phyloP scores from a whole-genome alignment of 2,888 invertebrate genomes.

The Mythimna loreyi region DNA sequence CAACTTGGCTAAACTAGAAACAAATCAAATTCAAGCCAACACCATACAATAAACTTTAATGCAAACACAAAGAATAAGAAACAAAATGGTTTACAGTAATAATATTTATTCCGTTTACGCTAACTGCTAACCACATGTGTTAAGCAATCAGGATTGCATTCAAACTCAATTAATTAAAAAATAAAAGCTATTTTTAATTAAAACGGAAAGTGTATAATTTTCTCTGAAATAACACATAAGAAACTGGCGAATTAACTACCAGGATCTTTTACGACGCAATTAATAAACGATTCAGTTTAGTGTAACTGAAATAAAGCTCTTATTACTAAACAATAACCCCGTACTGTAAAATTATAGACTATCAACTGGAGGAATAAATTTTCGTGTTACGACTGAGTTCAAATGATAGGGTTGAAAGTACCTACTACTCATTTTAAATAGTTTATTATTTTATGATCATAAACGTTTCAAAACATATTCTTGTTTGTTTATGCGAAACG shows the following conservation, averaged over 20 bases:
- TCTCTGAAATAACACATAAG: constrained; percentile 42
- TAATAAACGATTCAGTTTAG: constrained; percentile 78
- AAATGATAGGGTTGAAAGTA: constrained; percentile 68
- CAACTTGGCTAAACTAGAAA: constrained; percentile 66
- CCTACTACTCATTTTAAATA: constrained; percentile 34
- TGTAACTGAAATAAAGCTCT: constrained; percentile 73
- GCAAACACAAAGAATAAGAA: constrained; percentile 6
- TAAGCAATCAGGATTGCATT: constrained; percentile 10
- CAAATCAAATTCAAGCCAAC: constrained; percentile 56
- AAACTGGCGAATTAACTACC: constrained; percentile 62
- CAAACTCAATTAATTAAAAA: constrained; percentile 38
- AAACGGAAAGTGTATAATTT: constrained; percentile 30
- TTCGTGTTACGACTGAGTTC: constrained; percentile 69
- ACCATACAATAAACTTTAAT: constrained; percentile 24
- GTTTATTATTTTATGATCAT: constrained; percentile 10
- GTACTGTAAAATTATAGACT: constrained; percentile 74
- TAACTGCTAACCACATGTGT: not conserved
- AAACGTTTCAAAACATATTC: not conserved
- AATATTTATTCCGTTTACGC: constrained; percentile 15
- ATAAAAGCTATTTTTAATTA: constrained; percentile 31
- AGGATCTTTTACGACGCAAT: constrained; percentile 72
- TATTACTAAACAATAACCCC: constrained; percentile 76
- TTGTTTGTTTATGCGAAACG: not conserved
- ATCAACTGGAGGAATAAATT: constrained; percentile 69
- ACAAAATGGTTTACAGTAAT: not conserved